Percentiles rank a stretch among this genome's conserved stretches.
Conservation (phyloP, 2,797 vertebrate species). For the Catostomus latipinnis region DNA sequence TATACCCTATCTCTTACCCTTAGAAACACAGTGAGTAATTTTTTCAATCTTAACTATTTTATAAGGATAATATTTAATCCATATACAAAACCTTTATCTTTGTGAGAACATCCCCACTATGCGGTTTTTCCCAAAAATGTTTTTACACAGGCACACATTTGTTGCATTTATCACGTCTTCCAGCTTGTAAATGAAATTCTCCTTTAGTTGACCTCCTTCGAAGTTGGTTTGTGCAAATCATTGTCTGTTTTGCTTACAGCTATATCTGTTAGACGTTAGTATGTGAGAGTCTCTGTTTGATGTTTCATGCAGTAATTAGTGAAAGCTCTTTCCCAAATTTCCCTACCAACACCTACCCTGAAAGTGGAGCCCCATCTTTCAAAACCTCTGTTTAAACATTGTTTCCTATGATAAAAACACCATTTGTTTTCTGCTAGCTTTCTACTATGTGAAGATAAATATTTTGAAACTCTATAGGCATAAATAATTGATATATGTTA, state of each 20-base stretch:
- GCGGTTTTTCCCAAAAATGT: no score
- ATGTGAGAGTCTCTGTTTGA: conserved; percentile 57
- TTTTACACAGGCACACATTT: not conserved
- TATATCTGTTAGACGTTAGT: conserved; percentile 59
- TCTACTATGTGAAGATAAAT: conserved; percentile 72
- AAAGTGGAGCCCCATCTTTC: conserved; percentile 20
- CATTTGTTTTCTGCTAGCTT: conserved; percentile 74
- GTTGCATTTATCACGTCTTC: not conserved
- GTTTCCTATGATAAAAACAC: conserved; percentile 69
- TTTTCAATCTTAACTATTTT: not conserved
- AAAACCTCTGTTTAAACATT: conserved; percentile 69
- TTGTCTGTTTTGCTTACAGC: conserved; percentile 1
- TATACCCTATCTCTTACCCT: not conserved
- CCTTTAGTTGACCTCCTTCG: no score
- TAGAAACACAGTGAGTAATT: not conserved
- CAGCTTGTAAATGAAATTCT: not conserved
- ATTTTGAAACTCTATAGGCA: conserved; percentile 76
- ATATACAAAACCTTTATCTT: not conserved
- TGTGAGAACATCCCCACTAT: no score
- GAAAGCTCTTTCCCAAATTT: conserved; percentile 56
- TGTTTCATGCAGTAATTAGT: conserved; percentile 63
- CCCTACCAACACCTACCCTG: conserved; percentile 38
- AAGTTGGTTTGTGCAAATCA: not conserved
- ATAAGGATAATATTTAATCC: not conserved
- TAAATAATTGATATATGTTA: conserved; percentile 80